These are phyloP conservation scores for Vollenhovia emeryi DNA, from an alignment of 1,140 invertebrate species.

Conservation along the genomic window DNA sequence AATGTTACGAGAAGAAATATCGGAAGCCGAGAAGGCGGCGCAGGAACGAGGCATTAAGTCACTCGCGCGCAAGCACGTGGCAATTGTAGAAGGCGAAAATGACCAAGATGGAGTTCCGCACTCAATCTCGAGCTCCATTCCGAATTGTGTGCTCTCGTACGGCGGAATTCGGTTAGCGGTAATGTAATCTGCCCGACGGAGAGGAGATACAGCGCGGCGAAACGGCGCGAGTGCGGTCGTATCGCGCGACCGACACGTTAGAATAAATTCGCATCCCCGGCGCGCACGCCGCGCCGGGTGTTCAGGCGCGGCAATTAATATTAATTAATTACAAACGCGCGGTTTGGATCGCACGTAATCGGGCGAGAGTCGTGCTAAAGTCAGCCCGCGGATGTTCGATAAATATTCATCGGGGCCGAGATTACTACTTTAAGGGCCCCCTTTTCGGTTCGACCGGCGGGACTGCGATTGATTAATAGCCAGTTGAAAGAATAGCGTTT, in stretches of 20 bases:
- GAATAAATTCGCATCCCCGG: not conserved
- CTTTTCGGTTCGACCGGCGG: not conserved
- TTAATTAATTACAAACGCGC: not conserved
- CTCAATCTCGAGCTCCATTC: conserved; percentile 7
- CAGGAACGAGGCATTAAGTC: conserved; percentile 25
- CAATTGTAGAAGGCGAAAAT: conserved; percentile 28
- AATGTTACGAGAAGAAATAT: conserved; percentile 32
- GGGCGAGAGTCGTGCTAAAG: not conserved
- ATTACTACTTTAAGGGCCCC: not conserved
- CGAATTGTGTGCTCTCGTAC: not conserved
- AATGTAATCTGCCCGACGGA: conserved; percentile 22
- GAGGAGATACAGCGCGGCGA: not conserved
- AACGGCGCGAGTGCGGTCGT: not conserved
- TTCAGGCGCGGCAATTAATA: conserved; percentile 4
- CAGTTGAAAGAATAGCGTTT: not conserved
- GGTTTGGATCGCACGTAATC: not conserved
- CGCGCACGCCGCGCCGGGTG: not conserved
- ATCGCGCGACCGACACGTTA: not conserved
- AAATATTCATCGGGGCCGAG: not conserved
- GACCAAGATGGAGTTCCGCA: conserved; percentile 41
- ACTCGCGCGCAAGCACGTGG: not conserved
- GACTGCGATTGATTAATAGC: not conserved
- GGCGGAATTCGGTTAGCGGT: conserved; percentile 31
- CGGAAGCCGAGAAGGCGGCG: not conserved
- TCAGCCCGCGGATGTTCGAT: not conserved